These are phyloP conservation scores for Perithous albicinctus DNA, from an alignment of 2,888 invertebrate genomes.

Conservation along the genomic window DNA sequence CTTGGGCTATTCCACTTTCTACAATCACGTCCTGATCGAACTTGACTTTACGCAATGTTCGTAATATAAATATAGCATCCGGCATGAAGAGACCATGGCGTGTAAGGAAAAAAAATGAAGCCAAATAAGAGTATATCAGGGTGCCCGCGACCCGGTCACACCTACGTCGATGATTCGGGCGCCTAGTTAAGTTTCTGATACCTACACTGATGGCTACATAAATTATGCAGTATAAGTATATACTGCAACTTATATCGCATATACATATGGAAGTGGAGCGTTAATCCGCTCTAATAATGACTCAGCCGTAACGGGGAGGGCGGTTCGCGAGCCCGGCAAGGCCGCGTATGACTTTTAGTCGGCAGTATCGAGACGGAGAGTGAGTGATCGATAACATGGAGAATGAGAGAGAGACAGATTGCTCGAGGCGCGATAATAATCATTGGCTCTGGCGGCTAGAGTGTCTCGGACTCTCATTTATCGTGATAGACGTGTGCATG, in stretches of 20 bases:
- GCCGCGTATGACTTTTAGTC: slow-evolving; percentile 45
- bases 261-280: slow-evolving; percentile 55
- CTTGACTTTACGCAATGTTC: slow-evolving; percentile 72
- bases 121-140: slow-evolving; percentile 32
- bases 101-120: slow-evolving; percentile 12
- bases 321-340: slow-evolving; percentile 76
- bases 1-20: slow-evolving; percentile 69
- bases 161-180: slow-evolving; percentile 26
- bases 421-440: slow-evolving; percentile 53
- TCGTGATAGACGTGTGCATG: slow-evolving; percentile 33
- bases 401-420: slow-evolving; percentile 1
- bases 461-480: slow-evolving; percentile 26
- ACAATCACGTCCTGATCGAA: slow-evolving; percentile 68
- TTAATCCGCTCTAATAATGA: slow-evolving; percentile 76
- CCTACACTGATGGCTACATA: neutral
- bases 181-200: slow-evolving; percentile 36
- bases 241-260: neutral
- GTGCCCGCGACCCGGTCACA: slow-evolving; percentile 53
- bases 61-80: slow-evolving; percentile 52
- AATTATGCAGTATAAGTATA: slow-evolving; percentile 22
- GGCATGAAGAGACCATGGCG: slow-evolving; percentile 3
- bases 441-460: slow-evolving; percentile 11
- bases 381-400: neutral
- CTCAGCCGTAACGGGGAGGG: slow-evolving; percentile 73
- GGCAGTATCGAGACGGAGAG: neutral